Conservation (phyloP, 2,113 vertebrate genomes). For the Brachyhypopomus gauderio region DNA sequence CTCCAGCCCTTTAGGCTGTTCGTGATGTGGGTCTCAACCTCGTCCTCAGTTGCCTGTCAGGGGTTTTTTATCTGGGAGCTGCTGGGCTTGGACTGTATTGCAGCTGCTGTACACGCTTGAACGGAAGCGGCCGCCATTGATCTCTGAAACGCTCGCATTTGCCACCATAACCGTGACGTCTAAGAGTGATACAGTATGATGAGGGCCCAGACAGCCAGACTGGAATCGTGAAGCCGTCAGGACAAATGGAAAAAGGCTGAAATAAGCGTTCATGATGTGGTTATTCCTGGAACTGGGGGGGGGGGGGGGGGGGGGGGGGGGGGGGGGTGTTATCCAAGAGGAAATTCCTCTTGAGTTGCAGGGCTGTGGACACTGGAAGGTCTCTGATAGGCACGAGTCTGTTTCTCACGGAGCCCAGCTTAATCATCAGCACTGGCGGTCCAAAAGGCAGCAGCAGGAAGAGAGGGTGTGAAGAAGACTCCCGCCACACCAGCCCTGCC, state of each 20-base stretch:
- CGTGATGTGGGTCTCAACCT: not conserved
- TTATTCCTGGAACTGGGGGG: slow-evolving; percentile 23
- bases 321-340: slow-evolving; percentile 46
- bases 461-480: slow-evolving; percentile 18
- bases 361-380: slow-evolving; percentile 26
- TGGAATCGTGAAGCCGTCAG: slow-evolving; percentile 11
- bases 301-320: slow-evolving; percentile 28
- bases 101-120: not conserved
- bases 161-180: not conserved
- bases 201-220: slow-evolving; percentile 4
- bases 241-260: slow-evolving; percentile 20
- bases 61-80: not conserved
- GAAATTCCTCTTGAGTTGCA: slow-evolving; percentile 50
- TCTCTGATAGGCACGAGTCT: slow-evolving; percentile 29
- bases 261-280: slow-evolving; percentile 13
- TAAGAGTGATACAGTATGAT: not conserved
- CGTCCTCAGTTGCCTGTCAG: not conserved
- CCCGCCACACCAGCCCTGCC: not conserved
- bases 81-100: not conserved
- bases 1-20: not conserved
- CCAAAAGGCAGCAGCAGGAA: slow-evolving; percentile 23
- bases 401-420: not conserved
- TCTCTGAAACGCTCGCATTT: not conserved
- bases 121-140: not conserved
- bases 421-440: slow-evolving; percentile 33